Evolutionary conservation across 2,797 vertebrate species (phyloP).

Genomic region (Melanotaenia maccullochi): DNA sequence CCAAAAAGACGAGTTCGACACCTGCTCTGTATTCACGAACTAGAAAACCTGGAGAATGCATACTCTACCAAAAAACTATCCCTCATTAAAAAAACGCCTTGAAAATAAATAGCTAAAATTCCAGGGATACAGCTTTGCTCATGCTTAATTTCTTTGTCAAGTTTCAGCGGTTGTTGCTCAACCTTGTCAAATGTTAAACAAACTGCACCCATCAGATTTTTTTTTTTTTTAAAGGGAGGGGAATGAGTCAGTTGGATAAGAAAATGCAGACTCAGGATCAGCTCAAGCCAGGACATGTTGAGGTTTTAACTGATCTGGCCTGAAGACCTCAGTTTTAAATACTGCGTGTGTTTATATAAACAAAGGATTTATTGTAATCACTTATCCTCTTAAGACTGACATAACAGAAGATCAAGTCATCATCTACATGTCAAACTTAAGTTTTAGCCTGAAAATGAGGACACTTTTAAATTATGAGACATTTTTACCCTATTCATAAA

Average conservation of each 20-base stretch:
- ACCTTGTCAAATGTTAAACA: too few relatives aligned
- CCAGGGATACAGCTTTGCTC: too few relatives aligned
- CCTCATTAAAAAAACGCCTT: too few relatives aligned
- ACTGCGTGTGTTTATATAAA: conserved; percentile 1
- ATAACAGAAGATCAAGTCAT: neutral
- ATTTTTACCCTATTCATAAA: neutral
- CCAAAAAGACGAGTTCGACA: too few relatives aligned
- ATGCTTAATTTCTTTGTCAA: too few relatives aligned
- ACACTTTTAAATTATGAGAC: neutral
- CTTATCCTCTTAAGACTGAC: neutral
- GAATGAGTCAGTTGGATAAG: neutral
- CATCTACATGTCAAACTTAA: neutral
- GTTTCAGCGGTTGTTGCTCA: too few relatives aligned
- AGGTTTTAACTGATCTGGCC: neutral
- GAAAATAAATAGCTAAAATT: too few relatives aligned
- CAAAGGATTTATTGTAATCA: conserved; percentile 6
- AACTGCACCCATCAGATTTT: too few relatives aligned
- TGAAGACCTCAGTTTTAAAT: neutral
- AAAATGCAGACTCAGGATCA: neutral
- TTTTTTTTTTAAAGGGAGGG: neutral
- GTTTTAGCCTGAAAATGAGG: neutral
- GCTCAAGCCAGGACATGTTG: neutral
- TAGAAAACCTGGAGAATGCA: too few relatives aligned
- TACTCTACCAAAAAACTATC: too few relatives aligned
- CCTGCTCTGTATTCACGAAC: too few relatives aligned